A percentile compares a stretch with the other conserved stretches of the same genome.
phyloP scores from a whole-genome alignment of 2,797 vertebrate genomes.

The Balearica regulorum region DNA sequence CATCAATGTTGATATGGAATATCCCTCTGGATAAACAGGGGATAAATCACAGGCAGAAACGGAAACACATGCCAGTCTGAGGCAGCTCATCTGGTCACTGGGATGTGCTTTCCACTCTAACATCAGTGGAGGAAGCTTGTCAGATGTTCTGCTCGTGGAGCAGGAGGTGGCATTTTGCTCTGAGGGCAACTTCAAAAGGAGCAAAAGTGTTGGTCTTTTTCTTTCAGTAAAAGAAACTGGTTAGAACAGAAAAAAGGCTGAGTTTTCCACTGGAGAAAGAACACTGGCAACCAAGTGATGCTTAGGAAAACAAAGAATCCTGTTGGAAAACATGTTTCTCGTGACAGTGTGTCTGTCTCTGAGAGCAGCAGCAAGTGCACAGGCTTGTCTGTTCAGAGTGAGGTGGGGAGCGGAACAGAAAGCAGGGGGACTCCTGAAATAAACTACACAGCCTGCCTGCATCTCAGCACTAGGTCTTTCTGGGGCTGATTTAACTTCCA shows the following conservation, averaged over 20 bases:
- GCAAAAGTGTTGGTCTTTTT: not conserved
- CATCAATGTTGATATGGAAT: not conserved
- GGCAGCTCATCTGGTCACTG: not conserved
- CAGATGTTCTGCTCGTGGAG: not conserved
- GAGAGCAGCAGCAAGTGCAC: not conserved
- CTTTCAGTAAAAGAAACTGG: not conserved
- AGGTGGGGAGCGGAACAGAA: rapidly evolving
- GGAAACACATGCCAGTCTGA: not conserved
- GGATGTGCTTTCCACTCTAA: not conserved
- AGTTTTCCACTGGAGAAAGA: not conserved
- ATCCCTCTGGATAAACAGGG: not conserved
- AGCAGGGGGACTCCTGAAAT: not conserved
- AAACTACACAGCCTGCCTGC: not conserved
- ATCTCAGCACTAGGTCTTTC: not conserved
- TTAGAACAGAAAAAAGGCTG: not conserved
- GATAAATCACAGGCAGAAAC: not conserved
- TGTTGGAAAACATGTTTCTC: not conserved
- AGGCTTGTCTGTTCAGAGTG: not conserved
- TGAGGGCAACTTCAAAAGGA: not conserved
- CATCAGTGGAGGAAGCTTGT: not conserved
- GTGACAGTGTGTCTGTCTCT: rapidly evolving
- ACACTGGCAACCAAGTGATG: not conserved
- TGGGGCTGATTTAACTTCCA: not conserved
- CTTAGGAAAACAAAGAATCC: not conserved
- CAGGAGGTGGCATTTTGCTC: not conserved